Evolutionary conservation across 2,113 vertebrate species (phyloP).

Genomic region (Brevimyrus niger): DNA sequence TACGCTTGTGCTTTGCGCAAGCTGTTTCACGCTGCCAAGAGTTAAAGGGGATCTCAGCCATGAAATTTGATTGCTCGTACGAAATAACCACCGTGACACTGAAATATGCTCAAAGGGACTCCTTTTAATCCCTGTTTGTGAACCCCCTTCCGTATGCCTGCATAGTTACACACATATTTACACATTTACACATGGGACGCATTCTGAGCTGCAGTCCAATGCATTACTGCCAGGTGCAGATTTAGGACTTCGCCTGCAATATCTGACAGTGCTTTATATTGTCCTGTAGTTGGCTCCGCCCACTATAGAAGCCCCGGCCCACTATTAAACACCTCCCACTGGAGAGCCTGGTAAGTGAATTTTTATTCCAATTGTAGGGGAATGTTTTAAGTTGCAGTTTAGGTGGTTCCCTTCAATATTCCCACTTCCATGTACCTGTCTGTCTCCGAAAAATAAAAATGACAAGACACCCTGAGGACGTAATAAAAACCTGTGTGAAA

Average conservation of each 20-base stretch:
- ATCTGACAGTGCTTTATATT: not conserved
- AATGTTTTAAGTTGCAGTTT: not conserved
- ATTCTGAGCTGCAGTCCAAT: not conserved
- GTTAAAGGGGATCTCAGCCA: not conserved
- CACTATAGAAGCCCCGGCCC: not conserved
- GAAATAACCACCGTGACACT: not conserved
- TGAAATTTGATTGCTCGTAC: slow-evolving; percentile 1
- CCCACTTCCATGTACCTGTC: not conserved
- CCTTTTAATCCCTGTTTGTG: not conserved
- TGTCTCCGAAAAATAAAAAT: not conserved
- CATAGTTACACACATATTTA: not conserved
- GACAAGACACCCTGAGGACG: not conserved
- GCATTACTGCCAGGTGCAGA: not conserved
- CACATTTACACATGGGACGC: not conserved
- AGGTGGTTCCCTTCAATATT: not conserved
- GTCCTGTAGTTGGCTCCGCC: not conserved
- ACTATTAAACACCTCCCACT: not conserved
- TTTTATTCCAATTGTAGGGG: not conserved
- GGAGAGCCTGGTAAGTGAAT: not conserved
- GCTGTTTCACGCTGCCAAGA: not conserved
- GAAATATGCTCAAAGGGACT: slow-evolving; percentile 8
- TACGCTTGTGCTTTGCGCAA: not conserved
- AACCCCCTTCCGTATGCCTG: not conserved
- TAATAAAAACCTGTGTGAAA: not conserved
- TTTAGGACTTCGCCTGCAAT: not conserved